Evolutionary conservation across 2,113 vertebrate genomes (phyloP).

Genomic region (Spea multiplicata): DNA sequence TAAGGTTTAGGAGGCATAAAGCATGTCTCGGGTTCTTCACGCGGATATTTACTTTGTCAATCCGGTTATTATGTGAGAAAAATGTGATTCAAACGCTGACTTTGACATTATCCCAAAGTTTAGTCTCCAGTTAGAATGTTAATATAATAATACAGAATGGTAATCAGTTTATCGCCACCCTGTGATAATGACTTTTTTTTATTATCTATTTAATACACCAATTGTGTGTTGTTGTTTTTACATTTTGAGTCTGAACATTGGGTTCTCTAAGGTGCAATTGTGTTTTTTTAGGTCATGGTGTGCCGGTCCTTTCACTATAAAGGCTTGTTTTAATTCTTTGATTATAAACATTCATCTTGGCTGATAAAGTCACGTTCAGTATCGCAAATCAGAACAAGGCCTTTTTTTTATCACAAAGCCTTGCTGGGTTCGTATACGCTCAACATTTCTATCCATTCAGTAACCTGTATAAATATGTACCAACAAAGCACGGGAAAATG

Average conservation of each 20-base stretch:
- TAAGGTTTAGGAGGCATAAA: conserved; percentile 22
- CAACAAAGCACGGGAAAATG: too few species aligned
- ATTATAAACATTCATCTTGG: too few species aligned
- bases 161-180: conserved; percentile 27
- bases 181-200: conserved; percentile 14
- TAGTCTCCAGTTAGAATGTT: conserved; percentile 18
- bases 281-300: too few species aligned
- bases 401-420: too few species aligned
- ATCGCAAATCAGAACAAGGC: too few species aligned
- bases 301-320: too few species aligned
- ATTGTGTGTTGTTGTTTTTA: not conserved
- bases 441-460: too few species aligned
- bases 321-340: too few species aligned
- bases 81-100: conserved; percentile 20
- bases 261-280: not conserved
- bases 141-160: conserved; percentile 35
- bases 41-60: conserved; percentile 4
- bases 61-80: conserved; percentile 13
- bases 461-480: too few species aligned
- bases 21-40: not conserved
- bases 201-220: conserved; percentile 11
- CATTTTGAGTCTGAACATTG: conserved; percentile 19
- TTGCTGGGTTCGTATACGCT: too few species aligned
- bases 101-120: conserved; percentile 29
- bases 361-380: too few species aligned